A percentile compares a stretch with the other conserved stretches of the same genome.
Conservation (phyloP, 2,888 invertebrate genomes). For the Orchesellides sinensis region DNA sequence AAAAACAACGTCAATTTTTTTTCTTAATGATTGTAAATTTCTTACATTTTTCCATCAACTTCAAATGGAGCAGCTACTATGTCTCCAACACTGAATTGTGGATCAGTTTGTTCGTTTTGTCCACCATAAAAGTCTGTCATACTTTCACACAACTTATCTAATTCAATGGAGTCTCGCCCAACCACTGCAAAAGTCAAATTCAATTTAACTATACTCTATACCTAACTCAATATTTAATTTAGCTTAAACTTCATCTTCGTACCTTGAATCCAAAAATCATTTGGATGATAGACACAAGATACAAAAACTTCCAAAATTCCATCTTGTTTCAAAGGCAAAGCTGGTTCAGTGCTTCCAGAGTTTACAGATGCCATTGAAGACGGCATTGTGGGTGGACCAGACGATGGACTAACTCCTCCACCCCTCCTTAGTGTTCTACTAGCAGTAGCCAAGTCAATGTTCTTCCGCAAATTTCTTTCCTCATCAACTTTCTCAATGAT, state of each 20-base stretch:
- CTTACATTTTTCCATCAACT: constrained; percentile 82
- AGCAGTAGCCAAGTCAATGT: constrained; percentile 76
- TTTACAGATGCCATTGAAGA: background rate
- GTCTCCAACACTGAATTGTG: constrained; percentile 81
- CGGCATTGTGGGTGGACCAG: constrained; percentile 15
- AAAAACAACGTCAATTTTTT: too few relatives aligned
- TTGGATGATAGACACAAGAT: constrained; percentile 89
- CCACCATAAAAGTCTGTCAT: constrained; percentile 89
- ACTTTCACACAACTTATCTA: constrained; percentile 87
- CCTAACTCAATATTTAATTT: constrained; percentile 9
- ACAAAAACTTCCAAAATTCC: constrained; percentile 90
- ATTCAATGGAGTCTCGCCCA: constrained; percentile 84
- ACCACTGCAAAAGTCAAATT: constrained; percentile 75
- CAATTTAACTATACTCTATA: background rate
- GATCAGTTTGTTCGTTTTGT: constrained; percentile 65
- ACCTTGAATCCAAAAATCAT: constrained; percentile 91
- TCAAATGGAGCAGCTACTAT: constrained; percentile 90
- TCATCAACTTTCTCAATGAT: constrained; percentile 84
- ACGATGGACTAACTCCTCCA: constrained; percentile 24
- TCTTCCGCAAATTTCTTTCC: constrained; percentile 78
- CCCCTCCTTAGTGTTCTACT: constrained; percentile 45
- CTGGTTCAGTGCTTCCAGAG: constrained; percentile 44
- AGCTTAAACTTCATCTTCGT: constrained; percentile 3
- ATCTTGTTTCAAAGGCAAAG: constrained; percentile 76
- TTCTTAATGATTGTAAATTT: too few relatives aligned